A percentile compares a stretch with the other conserved stretches of the same genome.
Evolutionary conservation across 2,113 vertebrate species (phyloP).

Genomic region (Psephotus haematonotus): DNA sequence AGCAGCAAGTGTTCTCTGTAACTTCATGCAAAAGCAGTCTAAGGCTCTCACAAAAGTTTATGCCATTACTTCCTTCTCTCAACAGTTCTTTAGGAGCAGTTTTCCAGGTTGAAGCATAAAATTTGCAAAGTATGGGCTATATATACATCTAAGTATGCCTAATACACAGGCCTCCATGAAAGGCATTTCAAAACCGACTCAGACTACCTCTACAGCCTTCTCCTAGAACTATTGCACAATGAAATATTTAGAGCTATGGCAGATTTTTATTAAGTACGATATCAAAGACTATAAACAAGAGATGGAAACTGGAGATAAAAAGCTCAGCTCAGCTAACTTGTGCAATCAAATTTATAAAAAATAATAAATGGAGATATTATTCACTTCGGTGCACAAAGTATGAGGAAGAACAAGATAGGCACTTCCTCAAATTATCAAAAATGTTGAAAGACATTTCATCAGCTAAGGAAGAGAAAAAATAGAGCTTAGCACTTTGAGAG

Average conservation of each 20-base stretch:
- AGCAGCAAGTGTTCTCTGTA: neutral
- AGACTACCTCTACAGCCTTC: neutral
- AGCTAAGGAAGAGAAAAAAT: neutral
- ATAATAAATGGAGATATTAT: neutral
- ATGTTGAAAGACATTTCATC: constrained; percentile 35
- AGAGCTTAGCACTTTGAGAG: neutral
- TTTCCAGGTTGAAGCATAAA: neutral
- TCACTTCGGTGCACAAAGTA: neutral
- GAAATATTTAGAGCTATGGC: neutral
- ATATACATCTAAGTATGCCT: neutral
- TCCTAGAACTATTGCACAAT: neutral
- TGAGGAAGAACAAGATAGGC: neutral
- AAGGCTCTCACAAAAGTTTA: neutral
- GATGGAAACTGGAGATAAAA: constrained; percentile 24
- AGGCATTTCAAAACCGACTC: neutral
- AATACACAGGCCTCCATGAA: neutral
- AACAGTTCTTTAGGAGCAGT: neutral
- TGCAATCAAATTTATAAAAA: neutral
- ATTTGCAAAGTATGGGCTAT: neutral
- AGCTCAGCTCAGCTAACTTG: neutral
- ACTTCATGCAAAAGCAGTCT: neutral
- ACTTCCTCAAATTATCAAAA: constrained; percentile 28
- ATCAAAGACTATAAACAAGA: constrained; percentile 13
- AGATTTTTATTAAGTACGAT: neutral
- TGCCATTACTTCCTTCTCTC: neutral